Evolutionary conservation across 2,888 invertebrate genomes (phyloP).

Genomic region (Mactromeris polynyma): DNA sequence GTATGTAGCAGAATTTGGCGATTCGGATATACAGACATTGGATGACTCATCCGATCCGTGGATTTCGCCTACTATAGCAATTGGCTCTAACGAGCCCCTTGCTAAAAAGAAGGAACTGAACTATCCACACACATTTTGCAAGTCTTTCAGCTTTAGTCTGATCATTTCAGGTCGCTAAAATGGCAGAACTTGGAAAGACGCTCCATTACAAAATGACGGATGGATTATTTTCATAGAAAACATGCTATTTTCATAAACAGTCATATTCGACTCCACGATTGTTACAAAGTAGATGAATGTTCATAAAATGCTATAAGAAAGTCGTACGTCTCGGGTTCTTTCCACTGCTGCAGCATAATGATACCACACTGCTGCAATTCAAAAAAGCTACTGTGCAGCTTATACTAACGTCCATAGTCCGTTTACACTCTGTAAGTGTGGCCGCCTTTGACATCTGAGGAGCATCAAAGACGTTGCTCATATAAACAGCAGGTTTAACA

Average conservation of each 20-base stretch:
- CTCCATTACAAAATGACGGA: no score
- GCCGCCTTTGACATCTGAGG: background rate
- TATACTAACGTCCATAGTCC: background rate
- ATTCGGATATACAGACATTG: no score
- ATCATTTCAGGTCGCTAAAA: no score
- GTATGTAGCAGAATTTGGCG: no score
- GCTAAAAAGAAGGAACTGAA: no score
- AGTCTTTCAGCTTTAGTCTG: no score
- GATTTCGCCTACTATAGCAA: no score
- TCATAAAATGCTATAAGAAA: background rate
- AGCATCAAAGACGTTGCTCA: background rate
- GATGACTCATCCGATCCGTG: no score
- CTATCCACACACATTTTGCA: no score
- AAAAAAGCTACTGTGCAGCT: background rate
- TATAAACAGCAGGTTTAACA: background rate
- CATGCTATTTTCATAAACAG: background rate
- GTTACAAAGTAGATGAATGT: background rate
- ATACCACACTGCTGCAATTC: background rate
- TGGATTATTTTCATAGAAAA: no score
- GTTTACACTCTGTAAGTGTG: background rate
- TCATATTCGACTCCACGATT: background rate
- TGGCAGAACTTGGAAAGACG: no score
- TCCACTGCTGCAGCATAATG: background rate
- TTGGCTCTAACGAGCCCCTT: no score
- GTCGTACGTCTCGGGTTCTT: background rate